These are phyloP conservation scores for Dermochelys coriacea DNA, from an alignment of 2,797 vertebrate genomes.

Conservation along the genomic window DNA sequence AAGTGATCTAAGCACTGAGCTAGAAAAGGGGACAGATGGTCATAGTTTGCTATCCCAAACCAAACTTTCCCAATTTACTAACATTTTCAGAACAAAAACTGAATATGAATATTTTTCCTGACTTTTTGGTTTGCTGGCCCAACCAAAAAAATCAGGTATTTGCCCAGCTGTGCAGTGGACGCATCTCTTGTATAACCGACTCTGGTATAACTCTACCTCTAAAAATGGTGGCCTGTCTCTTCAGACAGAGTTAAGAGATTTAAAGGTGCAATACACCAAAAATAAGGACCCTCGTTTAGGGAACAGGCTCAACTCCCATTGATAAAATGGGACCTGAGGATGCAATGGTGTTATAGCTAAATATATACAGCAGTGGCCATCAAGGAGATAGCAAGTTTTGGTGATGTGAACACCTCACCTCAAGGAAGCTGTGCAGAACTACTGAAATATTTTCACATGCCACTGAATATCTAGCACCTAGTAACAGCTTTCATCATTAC, in stretches of 20 bases:
- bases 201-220: background rate
- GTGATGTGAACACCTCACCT: slow-evolving; percentile 30
- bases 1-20: background rate
- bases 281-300: background rate
- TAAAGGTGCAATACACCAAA: slow-evolving; percentile 14
- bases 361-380: background rate
- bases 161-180: background rate
- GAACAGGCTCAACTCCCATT: background rate
- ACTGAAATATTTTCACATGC: slow-evolving; percentile 37
- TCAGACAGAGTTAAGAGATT: background rate
- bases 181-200: background rate
- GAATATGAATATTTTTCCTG: background rate
- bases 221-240: background rate
- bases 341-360: background rate
- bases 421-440: slow-evolving; percentile 35
- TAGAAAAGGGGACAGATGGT: background rate
- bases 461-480: slow-evolving; percentile 47
- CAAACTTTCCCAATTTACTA: background rate
- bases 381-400: slow-evolving; percentile 26
- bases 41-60: background rate
- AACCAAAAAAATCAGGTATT: no score
- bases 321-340: background rate
- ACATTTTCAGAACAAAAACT: background rate
- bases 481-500: slow-evolving; percentile 50
- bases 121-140: background rate